phyloP scores from a whole-genome alignment of 2,113 vertebrate genomes.

The Gymnogyps californianus region DNA sequence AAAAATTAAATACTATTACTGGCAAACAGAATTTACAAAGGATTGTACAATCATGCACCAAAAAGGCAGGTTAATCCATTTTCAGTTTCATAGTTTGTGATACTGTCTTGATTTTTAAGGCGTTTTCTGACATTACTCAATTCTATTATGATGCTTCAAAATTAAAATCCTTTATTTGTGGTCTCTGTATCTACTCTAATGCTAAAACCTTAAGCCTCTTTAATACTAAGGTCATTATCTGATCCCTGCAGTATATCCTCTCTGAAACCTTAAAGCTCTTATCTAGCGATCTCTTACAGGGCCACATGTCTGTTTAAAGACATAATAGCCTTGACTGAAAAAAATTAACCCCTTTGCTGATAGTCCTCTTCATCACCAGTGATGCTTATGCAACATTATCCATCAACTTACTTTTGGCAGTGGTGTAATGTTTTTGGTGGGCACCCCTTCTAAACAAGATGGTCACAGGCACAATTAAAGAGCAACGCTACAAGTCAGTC shows the following conservation, averaged over 20 bases:
- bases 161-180: not conserved
- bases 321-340: not conserved
- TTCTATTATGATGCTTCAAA: not conserved
- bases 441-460: not conserved
- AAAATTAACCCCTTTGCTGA: not conserved
- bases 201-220: conserved; percentile 2
- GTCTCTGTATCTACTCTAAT: not conserved
- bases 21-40: not conserved
- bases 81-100: not conserved
- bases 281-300: not conserved
- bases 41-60: not conserved
- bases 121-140: not conserved
- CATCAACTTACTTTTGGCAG: not conserved
- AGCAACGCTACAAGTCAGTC: not conserved
- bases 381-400: not conserved
- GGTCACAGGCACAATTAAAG: not conserved
- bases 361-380: not conserved
- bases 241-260: not conserved
- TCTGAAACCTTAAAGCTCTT: not conserved
- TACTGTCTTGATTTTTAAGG: not conserved
- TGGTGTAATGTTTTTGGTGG: not conserved
- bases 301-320: not conserved
- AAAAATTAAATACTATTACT: not conserved
- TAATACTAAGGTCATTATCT: not conserved
- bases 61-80: not conserved